Conservation (phyloP, 1,140 invertebrate genomes). For the Drosophila lini region DNA sequence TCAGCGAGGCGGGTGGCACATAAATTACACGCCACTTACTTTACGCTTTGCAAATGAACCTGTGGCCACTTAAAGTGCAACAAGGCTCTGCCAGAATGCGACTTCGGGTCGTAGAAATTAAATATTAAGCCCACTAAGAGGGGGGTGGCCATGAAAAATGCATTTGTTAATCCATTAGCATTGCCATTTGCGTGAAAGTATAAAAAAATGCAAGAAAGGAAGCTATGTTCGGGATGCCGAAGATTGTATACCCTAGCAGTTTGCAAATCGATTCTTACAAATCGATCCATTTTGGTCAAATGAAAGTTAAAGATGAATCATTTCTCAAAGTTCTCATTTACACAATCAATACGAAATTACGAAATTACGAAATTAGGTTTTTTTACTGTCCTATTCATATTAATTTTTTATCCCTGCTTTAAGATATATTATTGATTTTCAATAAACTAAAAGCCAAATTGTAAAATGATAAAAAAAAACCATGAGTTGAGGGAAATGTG, state of each 20-base stretch:
- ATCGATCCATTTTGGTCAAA: no score
- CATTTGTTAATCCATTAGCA: constrained; percentile 69
- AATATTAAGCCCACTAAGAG: constrained; percentile 58
- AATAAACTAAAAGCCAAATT: no score
- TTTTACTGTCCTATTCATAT: no score
- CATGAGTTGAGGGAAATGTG: no score
- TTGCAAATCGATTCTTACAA: no score
- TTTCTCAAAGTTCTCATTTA: no score
- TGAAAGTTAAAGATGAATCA: no score
- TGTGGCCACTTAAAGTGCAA: constrained; percentile 54
- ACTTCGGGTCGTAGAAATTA: constrained; percentile 39
- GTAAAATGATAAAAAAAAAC: no score
- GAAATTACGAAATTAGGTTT: no score
- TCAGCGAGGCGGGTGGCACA: constrained; percentile 49
- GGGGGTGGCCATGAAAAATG: constrained; percentile 60
- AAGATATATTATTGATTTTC: no score
- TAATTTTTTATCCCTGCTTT: no score
- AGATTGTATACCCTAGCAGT: not conserved
- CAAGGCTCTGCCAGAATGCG: constrained; percentile 10
- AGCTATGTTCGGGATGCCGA: not conserved
- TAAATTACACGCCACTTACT: constrained; percentile 77
- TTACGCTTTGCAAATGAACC: constrained; percentile 58
- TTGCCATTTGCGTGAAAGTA: constrained; percentile 21
- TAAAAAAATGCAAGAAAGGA: not conserved
- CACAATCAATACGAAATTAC: no score